phyloP scores from a whole-genome alignment of 2,797 vertebrate species.

The Cygnus olor region DNA sequence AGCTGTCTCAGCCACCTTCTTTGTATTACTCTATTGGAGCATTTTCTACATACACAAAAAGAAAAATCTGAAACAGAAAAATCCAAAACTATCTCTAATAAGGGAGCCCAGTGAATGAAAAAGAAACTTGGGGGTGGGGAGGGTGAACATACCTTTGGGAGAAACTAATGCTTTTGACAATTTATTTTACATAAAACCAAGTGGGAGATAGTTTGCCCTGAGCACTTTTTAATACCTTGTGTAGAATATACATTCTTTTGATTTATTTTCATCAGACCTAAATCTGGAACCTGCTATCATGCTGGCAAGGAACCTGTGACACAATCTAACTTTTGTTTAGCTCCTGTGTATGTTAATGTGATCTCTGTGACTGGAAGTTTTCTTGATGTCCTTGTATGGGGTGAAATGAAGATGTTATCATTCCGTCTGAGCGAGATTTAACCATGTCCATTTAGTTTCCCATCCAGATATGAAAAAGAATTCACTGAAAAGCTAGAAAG shows the following conservation, averaged over 20 bases:
- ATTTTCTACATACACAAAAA: background rate
- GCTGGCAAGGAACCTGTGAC: background rate
- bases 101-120: background rate
- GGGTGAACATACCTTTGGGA: background rate
- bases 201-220: background rate
- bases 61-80: background rate
- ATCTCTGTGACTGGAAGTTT: background rate
- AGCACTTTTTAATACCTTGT: background rate
- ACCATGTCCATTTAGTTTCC: background rate
- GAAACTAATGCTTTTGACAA: background rate
- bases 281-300: background rate
- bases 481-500: background rate
- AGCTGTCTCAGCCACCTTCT: background rate
- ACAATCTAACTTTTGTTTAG: background rate
- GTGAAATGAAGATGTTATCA: background rate
- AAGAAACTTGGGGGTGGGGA: background rate
- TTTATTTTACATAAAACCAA: background rate
- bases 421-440: background rate
- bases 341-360: background rate
- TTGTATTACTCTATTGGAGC: background rate
- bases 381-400: background rate
- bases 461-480: background rate
- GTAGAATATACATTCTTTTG: background rate
- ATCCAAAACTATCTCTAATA: background rate
- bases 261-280: slow-evolving; percentile 18